Conservation (phyloP, 2,113 vertebrate species). For the Ailurus styani region DNA sequence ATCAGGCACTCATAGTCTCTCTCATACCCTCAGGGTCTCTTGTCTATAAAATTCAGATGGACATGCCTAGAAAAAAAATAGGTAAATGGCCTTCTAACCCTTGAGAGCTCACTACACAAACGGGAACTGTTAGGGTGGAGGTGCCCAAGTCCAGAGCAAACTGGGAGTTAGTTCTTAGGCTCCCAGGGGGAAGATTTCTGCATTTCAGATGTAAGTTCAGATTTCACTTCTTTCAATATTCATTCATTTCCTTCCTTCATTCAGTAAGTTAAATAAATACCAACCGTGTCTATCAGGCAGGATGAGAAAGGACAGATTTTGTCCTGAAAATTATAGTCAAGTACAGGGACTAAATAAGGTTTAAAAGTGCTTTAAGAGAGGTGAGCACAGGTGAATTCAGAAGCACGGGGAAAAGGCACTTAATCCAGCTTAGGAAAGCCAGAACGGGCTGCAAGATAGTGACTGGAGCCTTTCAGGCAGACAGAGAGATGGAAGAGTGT, state of each 20-base stretch:
- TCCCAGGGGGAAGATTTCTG: neutral
- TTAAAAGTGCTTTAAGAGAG: neutral
- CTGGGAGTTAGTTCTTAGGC: slow-evolving; percentile 5
- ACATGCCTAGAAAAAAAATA: neutral
- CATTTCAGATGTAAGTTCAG: neutral
- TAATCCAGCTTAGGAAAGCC: neutral
- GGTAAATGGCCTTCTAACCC: neutral
- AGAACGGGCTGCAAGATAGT: neutral
- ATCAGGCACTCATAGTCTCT: neutral
- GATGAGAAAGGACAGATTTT: neutral
- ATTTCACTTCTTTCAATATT: neutral
- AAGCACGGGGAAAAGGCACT: neutral
- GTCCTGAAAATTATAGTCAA: neutral
- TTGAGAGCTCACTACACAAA: neutral
- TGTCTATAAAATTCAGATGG: neutral
- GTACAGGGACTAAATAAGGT: neutral
- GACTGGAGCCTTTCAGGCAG: neutral
- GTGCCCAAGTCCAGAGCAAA: neutral
- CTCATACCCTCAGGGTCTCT: neutral
- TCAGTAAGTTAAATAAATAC: neutral
- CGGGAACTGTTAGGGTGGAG: neutral
- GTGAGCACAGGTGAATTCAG: neutral
- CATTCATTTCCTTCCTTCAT: neutral
- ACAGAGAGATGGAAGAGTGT: neutral
- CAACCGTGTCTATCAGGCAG: neutral